A percentile compares a stretch with the other conserved stretches of the same genome.
Conservation (phyloP, 2,797 vertebrate genomes). For the Pyrocephalus nanus region DNA sequence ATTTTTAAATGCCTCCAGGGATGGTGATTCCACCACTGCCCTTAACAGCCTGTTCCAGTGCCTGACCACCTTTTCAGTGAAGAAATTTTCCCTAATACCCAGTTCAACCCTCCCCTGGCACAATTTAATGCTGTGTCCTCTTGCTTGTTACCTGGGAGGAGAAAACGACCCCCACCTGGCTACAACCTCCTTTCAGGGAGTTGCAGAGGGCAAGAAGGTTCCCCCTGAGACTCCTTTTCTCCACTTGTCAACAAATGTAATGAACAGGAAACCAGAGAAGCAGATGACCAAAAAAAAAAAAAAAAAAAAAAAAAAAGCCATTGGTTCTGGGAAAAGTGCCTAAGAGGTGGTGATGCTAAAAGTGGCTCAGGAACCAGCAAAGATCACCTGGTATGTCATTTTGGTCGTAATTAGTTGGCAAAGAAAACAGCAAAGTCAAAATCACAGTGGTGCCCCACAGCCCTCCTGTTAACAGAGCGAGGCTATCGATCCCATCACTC, state of each 20-base stretch:
- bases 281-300: neutral
- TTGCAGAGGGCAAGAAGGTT: neutral
- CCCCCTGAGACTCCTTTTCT: neutral
- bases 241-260: neutral
- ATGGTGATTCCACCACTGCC: neutral
- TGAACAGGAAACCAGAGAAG: conserved; percentile 16
- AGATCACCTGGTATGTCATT: conserved; percentile 53
- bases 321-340: neutral
- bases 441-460: conserved; percentile 40
- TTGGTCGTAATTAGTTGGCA: conserved; percentile 66
- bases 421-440: conserved; percentile 47
- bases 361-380: neutral
- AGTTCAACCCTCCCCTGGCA: neutral
- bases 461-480: conserved; percentile 22
- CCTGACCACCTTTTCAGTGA: neutral
- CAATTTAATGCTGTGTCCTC: neutral
- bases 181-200: neutral
- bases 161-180: neutral
- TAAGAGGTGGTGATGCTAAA: neutral
- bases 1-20: neutral
- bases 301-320: conserved; percentile 18
- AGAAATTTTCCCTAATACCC: neutral
- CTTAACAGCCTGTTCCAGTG: neutral
- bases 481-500: conserved; percentile 63
- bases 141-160: neutral